A percentile compares a stretch with the other conserved stretches of the same genome.
phyloP scores from a whole-genome alignment of 2,797 vertebrate genomes.

The Siniperca obscura region DNA sequence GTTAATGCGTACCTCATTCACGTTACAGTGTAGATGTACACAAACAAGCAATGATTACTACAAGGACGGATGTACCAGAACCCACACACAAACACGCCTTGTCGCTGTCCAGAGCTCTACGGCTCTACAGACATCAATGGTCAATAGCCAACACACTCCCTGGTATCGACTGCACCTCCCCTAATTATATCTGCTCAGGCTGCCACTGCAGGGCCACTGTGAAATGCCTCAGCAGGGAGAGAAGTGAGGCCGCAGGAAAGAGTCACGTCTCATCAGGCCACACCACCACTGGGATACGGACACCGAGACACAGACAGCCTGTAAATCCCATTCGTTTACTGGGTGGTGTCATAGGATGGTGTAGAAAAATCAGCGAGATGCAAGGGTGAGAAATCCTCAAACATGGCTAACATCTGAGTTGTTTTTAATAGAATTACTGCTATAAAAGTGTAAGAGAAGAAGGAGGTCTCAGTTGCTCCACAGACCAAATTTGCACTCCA shows the following conservation, averaged over 20 bases:
- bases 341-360: not conserved
- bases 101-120: slow-evolving; percentile 31
- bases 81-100: slow-evolving; percentile 3
- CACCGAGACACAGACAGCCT: slow-evolving; percentile 1
- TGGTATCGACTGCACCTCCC: slow-evolving; percentile 76
- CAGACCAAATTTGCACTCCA: not conserved
- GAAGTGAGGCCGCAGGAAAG: slow-evolving; percentile 77
- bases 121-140: slow-evolving; percentile 64
- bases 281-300: slow-evolving; percentile 31
- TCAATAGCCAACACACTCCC: slow-evolving; percentile 74
- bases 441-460: not conserved
- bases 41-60: slow-evolving; percentile 32
- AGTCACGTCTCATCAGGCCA: slow-evolving; percentile 58
- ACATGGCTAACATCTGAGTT: not conserved
- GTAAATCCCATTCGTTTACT: slow-evolving; percentile 16
- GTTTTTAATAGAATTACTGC: not conserved
- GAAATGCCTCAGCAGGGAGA: slow-evolving; percentile 84
- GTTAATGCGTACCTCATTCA: slow-evolving; percentile 32
- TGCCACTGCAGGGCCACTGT: slow-evolving; percentile 76
- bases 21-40: slow-evolving; percentile 16
- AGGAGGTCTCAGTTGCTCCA: not conserved
- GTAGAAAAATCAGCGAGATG: not conserved
- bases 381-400: not conserved
- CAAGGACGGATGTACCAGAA: slow-evolving; percentile 29
- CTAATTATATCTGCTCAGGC: slow-evolving; percentile 81